Conservation (phyloP, 2,113 vertebrate species). For the Phyllostomus discolor region DNA sequence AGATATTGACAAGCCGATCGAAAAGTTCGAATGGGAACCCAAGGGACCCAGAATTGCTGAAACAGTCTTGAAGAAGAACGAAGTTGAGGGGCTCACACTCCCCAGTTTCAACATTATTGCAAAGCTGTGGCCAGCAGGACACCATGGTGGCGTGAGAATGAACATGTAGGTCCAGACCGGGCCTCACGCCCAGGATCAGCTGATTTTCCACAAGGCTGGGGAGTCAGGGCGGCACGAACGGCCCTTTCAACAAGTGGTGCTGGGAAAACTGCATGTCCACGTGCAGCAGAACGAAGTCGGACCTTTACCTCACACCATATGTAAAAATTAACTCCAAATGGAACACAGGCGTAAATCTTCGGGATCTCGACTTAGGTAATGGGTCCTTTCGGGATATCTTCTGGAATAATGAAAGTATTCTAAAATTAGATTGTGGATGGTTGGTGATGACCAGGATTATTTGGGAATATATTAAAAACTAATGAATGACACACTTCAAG, state of each 20-base stretch:
- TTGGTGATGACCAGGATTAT: not conserved
- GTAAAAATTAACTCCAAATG: not conserved
- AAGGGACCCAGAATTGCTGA: not conserved
- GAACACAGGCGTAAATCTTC: not conserved
- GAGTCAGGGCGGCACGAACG: not conserved
- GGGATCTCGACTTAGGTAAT: not conserved
- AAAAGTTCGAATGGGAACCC: not conserved
- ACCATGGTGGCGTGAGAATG: not conserved
- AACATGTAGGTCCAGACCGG: not conserved
- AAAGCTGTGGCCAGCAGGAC: not conserved
- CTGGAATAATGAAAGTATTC: not conserved
- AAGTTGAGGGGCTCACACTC: not conserved
- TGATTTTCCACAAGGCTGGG: not conserved
- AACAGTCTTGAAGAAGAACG: not conserved
- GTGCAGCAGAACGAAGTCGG: not conserved
- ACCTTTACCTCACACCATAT: not conserved
- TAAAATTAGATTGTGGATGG: not conserved
- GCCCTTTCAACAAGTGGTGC: not conserved
- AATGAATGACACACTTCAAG: not conserved
- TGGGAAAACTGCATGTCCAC: not conserved
- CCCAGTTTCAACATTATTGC: not conserved
- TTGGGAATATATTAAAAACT: not conserved
- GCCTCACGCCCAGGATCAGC: not conserved
- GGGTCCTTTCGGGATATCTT: not conserved
- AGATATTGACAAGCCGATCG: not conserved